Percentiles rank a stretch among this genome's conserved stretches.
These are phyloP conservation scores for Caenorhabditis sinica DNA, from an alignment of 2,888 invertebrate genomes.

Conservation along the genomic window DNA sequence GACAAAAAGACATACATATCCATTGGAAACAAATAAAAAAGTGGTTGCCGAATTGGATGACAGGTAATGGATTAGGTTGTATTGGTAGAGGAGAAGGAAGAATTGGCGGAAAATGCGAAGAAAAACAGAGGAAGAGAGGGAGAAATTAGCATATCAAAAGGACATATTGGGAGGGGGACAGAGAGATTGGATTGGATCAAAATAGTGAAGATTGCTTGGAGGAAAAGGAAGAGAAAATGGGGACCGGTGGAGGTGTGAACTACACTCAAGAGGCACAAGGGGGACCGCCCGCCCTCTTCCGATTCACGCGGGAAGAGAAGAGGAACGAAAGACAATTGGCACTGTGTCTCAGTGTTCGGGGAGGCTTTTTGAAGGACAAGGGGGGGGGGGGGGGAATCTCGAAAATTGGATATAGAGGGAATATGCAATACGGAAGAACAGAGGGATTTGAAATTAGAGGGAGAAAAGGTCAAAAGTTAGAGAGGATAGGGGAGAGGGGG, in stretches of 20 bases:
- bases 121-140: neutral
- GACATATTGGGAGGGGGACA: conserved; percentile 41
- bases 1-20: neutral
- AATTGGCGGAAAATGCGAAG: conserved; percentile 3
- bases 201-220: too few relatives aligned
- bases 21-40: conserved; percentile 18
- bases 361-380: too few relatives aligned
- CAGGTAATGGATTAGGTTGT: conserved; percentile 38
- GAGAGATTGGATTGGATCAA: conserved; percentile 6
- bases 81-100: conserved; percentile 10
- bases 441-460: conserved; percentile 11
- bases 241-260: neutral
- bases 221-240: conserved; percentile 1
- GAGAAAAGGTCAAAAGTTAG: neutral
- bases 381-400: conserved; percentile 30
- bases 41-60: neutral
- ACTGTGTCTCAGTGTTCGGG: conserved; percentile 24
- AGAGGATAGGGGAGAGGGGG: too few relatives aligned
- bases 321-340: conserved; percentile 49
- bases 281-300: conserved; percentile 24
- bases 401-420: conserved; percentile 20
- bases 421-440: neutral
- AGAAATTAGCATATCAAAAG: conserved; percentile 63
- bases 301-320: neutral
- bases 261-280: conserved; percentile 38